Conservation (phyloP, 2,797 vertebrate species). For the Poecilia picta region DNA sequence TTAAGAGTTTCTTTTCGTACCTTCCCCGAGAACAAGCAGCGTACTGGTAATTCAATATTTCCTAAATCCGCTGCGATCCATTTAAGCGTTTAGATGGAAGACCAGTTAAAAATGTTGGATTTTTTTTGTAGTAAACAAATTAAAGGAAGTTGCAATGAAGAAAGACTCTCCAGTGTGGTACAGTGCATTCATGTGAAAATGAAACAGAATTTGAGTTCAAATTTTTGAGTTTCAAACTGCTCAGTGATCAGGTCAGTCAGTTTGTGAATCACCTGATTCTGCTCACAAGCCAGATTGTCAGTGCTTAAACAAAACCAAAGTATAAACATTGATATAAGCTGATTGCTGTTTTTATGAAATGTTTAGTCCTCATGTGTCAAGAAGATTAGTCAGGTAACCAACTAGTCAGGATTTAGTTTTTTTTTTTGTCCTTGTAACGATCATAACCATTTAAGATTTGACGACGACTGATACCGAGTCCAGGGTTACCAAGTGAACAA, state of each 20-base stretch:
- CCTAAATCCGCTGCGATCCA: neutral
- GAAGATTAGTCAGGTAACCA: too few relatives aligned
- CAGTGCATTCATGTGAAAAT: neutral
- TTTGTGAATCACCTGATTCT: neutral
- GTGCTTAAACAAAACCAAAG: neutral
- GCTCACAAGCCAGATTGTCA: neutral
- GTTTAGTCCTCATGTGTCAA: neutral
- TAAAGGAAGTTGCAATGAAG: neutral
- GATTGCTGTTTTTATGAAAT: neutral
- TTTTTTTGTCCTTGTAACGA: neutral
- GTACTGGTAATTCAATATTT: neutral
- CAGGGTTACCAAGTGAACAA: neutral
- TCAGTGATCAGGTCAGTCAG: neutral
- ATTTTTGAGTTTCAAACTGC: neutral
- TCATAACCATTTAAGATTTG: neutral
- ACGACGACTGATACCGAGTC: neutral
- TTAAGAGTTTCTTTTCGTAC: slow-evolving; percentile 18
- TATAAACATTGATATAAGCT: neutral
- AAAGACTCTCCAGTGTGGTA: neutral
- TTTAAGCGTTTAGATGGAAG: neutral
- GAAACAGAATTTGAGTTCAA: neutral
- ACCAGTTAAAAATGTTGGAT: neutral
- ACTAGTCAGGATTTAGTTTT: neutral
- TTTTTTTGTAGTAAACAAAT: neutral
- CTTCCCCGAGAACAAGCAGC: neutral